phyloP scores from a whole-genome alignment of 2,888 invertebrate genomes.

The Macaria liturata region DNA sequence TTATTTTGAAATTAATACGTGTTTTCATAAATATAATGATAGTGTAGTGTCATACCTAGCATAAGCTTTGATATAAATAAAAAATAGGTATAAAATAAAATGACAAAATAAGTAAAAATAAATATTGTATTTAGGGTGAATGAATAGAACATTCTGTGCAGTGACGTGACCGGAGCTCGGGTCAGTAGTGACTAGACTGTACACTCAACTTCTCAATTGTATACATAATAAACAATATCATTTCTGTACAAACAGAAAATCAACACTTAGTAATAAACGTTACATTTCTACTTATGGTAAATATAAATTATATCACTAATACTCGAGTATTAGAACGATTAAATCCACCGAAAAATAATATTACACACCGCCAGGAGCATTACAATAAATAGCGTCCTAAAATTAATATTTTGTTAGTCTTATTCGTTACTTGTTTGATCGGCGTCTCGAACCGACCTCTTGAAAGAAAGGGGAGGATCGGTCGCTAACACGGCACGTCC shows the following conservation, averaged over 20 bases:
- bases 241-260: slow-evolving; percentile 79
- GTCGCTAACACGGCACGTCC: slow-evolving; percentile 35
- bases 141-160: slow-evolving; percentile 65
- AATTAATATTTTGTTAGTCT: slow-evolving; percentile 76
- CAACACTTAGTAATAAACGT: slow-evolving; percentile 78
- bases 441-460: slow-evolving; percentile 54
- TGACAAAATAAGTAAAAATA: slow-evolving; percentile 71
- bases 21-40: slow-evolving; percentile 8
- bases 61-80: too few relatives aligned
- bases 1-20: slow-evolving; percentile 44
- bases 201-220: slow-evolving; percentile 79
- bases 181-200: slow-evolving; percentile 79
- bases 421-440: slow-evolving; percentile 65
- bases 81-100: slow-evolving; percentile 46
- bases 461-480: slow-evolving; percentile 43
- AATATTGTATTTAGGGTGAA: slow-evolving; percentile 77
- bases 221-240: slow-evolving; percentile 75
- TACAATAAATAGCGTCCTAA: slow-evolving; percentile 66
- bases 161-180: slow-evolving; percentile 78
- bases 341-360: slow-evolving; percentile 79
- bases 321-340: slow-evolving; percentile 82
- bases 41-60: too few relatives aligned
- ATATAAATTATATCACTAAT: slow-evolving; percentile 79
- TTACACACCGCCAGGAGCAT: slow-evolving; percentile 73
- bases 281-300: slow-evolving; percentile 78